Evolutionary conservation across 1,140 invertebrate genomes (phyloP), one percentile per base, ranked within the genome.

Genomic region (Teleopsis dalmanni): DNA sequence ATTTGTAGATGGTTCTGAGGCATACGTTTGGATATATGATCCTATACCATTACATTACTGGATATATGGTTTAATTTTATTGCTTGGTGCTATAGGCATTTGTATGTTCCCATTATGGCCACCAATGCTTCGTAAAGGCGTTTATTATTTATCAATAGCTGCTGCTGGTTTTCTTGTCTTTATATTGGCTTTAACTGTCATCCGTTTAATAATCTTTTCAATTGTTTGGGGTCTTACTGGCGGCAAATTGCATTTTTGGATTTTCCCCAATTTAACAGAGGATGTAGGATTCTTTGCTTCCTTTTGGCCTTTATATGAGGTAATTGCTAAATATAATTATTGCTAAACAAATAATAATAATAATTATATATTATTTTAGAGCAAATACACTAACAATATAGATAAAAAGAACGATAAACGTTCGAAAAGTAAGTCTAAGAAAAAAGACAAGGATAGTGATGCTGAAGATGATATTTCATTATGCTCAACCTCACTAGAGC

Each of bases 21-120:
- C 95, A 3, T 99, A 98, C 75, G 95, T 99, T 13, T 99, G 97
- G 97, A 88, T 99, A 48, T 99, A 97, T 75, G 95, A 99, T 72
- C 95, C 95, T 4, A 93, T 96, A 59, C 93, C 95, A 9, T 81
- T 94, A 50, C 91, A 93, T 75, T 97, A 97, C 65, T 98, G 95
- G 85, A 76, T 98, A 53, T 88, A 95, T 62, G 96, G 96, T 40
- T 79, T 87, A 21, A 75, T 95, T 0, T 77, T 98, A 50, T 90
- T 99, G 18, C 73, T 98, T 42, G 95, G 88, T 31, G 89, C 91
- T 37, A 94, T 98, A 60, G 88, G 82, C n/a, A 82, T 98, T 25
- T 99, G 96, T 75, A 78, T 99, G 53, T 99, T 98, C 74, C 96
- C 96, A 13, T 71, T 99, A 38, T 99, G 96, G 96, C 96, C 96